Conservation (phyloP, 2,797 vertebrate species). For the Amniataba percoides region DNA sequence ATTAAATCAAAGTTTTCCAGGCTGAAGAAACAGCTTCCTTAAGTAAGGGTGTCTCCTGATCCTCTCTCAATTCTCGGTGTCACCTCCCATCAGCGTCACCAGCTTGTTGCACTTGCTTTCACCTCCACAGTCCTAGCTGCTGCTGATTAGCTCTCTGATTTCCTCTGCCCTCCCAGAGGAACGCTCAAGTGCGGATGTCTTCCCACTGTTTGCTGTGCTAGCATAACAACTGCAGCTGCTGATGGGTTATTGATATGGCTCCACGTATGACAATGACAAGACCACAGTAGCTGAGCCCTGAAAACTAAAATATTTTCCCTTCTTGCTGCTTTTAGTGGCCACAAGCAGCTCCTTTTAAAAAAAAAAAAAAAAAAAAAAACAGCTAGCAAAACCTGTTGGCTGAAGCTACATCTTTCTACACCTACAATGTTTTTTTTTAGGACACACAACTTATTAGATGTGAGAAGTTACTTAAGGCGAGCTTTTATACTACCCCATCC, state of each 20-base stretch:
- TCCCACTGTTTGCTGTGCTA: constrained; percentile 61
- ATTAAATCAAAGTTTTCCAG: constrained; percentile 79
- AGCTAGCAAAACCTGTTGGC: not conserved
- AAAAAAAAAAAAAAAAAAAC: too few species aligned
- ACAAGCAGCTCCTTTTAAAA: not conserved
- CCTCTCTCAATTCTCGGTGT: constrained; percentile 75
- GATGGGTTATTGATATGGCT: constrained; percentile 67
- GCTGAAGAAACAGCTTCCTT: constrained; percentile 75
- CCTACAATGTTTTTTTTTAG: not conserved
- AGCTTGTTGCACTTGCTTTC: constrained; percentile 63
- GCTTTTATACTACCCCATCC: not conserved
- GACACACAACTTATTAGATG: not conserved
- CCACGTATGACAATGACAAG: constrained; percentile 37
- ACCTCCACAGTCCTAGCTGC: constrained; percentile 65
- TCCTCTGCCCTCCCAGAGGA: constrained; percentile 61
- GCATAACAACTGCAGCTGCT: constrained; percentile 60
- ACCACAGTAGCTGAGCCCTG: constrained; percentile 11
- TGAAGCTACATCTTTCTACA: not conserved
- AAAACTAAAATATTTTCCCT: not conserved
- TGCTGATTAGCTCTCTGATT: constrained; percentile 77
- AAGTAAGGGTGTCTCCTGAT: constrained; percentile 77
- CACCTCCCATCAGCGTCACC: constrained; percentile 80
- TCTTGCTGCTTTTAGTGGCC: not conserved
- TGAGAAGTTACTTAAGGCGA: too few species aligned
- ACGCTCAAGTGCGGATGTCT: constrained; percentile 58